Evolutionary conservation across 2,888 invertebrate species (phyloP), one percentile per base, ranked within the genome.

Genomic region (Lamproptera curius): DNA sequence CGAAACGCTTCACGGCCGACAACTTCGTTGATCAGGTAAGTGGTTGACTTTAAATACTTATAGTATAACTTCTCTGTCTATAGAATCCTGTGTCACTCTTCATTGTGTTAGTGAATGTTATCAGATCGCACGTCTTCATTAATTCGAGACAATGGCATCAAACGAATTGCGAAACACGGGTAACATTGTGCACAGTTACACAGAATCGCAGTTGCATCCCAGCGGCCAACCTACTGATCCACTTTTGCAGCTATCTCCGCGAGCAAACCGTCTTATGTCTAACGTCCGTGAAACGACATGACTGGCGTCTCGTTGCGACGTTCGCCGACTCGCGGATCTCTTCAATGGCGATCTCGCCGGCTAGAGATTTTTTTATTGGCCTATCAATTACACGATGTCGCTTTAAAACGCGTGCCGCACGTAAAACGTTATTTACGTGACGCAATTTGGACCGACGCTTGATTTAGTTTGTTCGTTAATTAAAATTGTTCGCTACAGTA

Each of bases 11-110:
- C 74, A 94, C 94, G 15, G 93, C 93, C 3, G 94, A 93, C 50
- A 95, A 94, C 67, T 97, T 96, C 76, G 95, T 96, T 13, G 95
- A 97, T 71, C 95, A 96, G 92, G 96, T 96, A 79, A 89, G 90
- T 87, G 65, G 48, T 31, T 54, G 55, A 59, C 20, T 3, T 3
- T 20, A 6, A 20, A 5, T 6, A 20, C 20, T 20, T 20, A 5
- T 20, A 5, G 4, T 5, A 20, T 20, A 20, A 5, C 20, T 5
- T 20, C 20, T 20, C 4, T 20, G 6, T 20, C 20, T 5, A 20
- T 57, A 6, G 20, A 20, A 20, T 6, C 6, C 20, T 20, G 20
- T 20, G 20, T 20, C 3, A 20, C 20, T 20, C 6, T 20, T 6
- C 20, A 20, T 20, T 20, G 4, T 20, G 20, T 6, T 20, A 5